Evolutionary conservation across 2,797 vertebrate genomes (phyloP), one percentile per base, ranked within the genome.

Genomic region (Hydrocynus forskahlii): DNA sequence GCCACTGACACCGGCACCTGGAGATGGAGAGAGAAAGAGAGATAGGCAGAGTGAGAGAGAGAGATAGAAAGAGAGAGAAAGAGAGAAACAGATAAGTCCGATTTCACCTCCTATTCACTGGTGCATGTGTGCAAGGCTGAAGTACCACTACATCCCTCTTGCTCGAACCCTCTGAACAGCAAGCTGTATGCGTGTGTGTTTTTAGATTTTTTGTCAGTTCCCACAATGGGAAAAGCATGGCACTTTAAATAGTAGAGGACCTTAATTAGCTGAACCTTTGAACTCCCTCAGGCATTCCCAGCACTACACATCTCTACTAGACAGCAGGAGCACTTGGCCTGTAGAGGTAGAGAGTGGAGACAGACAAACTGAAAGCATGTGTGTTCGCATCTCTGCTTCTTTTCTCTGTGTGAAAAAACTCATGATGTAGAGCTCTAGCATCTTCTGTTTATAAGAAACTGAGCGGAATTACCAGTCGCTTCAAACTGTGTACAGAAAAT

Each of bases 1-100:
- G 98, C 97, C 97, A 99, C 96, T 80, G 98, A 99, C 93, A 99
- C 97, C 90, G 97, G 97, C 92, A 99, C 97, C 97, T 99, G 92
- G 25, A 81, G 13, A 57, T 16, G 19, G 52, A 63, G 29, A 1
- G 13, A 48, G 23, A 70, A 78, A 6, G 60, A 83, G 23, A 75
- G 69, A 69, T 12, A 45, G 21, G 62, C 5, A 62, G 0, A 12
- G 52, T 62, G 40, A 75, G 73, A 55, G 19, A 81, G 43, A 45
- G 25, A 72, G 64, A 67, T 4, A 59, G 43, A 59, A 54, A 12
- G 13, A 35, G 2, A 45, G 43, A 45, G 43, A 45, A 14, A 52
- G 25, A 8, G 7, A 71, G 54, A 43, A 35, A 59, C 14, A 76
- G 68, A 79, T 84, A 48, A 78, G 38, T 63, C 50, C 25, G 38